Conservation (phyloP, 2,113 vertebrate genomes). For the Neodon shergylaensis region DNA sequence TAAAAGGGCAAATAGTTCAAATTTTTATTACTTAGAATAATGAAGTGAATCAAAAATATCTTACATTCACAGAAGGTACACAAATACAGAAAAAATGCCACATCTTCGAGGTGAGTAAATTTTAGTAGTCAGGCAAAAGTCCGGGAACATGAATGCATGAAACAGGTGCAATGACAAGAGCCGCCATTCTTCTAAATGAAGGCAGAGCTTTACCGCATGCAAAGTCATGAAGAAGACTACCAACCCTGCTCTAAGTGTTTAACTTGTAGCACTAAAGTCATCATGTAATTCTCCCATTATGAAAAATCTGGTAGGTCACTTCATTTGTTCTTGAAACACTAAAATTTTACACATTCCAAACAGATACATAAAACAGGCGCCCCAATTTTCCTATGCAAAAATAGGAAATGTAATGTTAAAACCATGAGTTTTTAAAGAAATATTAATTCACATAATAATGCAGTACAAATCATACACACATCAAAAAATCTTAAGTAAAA, state of each 20-base stretch:
- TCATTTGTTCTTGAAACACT: constrained; percentile 25
- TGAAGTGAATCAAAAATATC: background rate
- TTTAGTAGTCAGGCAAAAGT: constrained; percentile 18
- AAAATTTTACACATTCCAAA: background rate
- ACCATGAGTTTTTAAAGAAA: constrained; percentile 16
- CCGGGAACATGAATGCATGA: background rate
- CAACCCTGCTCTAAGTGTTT: constrained; percentile 4
- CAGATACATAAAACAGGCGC: background rate
- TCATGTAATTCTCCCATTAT: background rate
- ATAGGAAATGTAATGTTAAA: background rate
- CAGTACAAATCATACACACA: constrained; percentile 15
- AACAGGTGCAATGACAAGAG: background rate
- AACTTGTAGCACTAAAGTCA: background rate
- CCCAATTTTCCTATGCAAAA: background rate
- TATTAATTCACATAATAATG: background rate
- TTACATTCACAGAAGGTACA: background rate
- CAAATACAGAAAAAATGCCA: background rate
- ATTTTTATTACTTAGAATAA: constrained; percentile 23
- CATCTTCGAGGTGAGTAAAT: background rate
- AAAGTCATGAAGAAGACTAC: background rate
- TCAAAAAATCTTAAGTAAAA: background rate
- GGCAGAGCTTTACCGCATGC: background rate
- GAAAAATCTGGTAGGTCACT: background rate
- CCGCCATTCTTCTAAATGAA: background rate
- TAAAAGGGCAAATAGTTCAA: constrained; percentile 12